A percentile compares a stretch with the other conserved stretches of the same genome.
phyloP scores from a whole-genome alignment of 2,888 invertebrate species.

The Lasiommata megera region DNA sequence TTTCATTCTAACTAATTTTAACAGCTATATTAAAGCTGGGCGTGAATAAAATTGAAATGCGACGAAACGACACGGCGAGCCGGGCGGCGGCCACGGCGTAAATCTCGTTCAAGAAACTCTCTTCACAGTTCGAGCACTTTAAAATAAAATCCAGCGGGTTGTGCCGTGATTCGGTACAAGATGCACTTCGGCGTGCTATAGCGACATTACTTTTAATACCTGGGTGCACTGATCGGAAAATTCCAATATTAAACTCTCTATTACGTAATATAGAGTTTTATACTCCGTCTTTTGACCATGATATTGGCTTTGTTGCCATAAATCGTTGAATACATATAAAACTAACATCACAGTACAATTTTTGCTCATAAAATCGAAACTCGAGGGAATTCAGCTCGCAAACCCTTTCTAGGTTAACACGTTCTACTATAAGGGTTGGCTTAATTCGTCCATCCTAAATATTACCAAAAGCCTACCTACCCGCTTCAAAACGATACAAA shows the following conservation, averaged over 20 bases:
- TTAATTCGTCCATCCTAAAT: constrained; percentile 1
- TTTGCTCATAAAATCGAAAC: neutral
- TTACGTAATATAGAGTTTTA: neutral
- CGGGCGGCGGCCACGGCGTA: neutral
- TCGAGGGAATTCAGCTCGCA: neutral
- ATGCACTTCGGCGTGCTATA: neutral
- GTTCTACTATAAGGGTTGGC: neutral
- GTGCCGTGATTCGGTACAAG: constrained; percentile 3
- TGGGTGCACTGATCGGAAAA: neutral
- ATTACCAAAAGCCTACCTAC: constrained; percentile 3
- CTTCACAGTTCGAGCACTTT: neutral
- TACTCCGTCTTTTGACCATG: neutral
- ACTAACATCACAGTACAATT: neutral
- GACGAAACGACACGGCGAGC: neutral
- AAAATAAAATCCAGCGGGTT: neutral
- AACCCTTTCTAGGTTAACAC: neutral
- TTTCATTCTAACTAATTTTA: constrained; percentile 1
- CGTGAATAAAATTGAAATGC: constrained; percentile 8
- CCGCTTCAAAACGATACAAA: neutral
- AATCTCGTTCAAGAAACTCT: neutral
- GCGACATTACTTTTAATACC: neutral
- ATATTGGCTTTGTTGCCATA: too few species aligned
- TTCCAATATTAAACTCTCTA: neutral
- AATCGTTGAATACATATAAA: too few species aligned
- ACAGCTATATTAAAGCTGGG: neutral